phyloP scores from a whole-genome alignment of 1,140 invertebrate species.

The Brachionus paranguensis region DNA sequence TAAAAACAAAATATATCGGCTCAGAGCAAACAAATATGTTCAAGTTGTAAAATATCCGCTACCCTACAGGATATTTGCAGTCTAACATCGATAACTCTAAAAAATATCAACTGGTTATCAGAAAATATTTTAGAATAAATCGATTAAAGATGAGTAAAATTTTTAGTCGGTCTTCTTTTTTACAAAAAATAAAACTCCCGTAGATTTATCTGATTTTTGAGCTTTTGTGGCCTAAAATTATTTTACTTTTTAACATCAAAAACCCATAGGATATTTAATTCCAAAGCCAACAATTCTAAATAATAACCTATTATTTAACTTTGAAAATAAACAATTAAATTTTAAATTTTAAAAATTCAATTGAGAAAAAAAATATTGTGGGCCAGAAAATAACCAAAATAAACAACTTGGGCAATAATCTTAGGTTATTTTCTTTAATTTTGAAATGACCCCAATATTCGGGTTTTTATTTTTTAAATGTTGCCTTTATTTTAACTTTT shows the following conservation, averaged over 20 bases:
- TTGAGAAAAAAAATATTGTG: neutral
- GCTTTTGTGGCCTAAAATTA: neutral
- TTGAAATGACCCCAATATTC: neutral
- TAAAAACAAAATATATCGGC: neutral
- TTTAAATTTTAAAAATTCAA: neutral
- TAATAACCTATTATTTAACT: neutral
- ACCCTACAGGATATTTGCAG: constrained; percentile 26
- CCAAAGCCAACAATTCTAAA: neutral
- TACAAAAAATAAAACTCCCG: neutral
- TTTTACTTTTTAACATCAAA: neutral
- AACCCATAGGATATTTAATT: neutral
- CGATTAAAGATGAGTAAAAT: neutral
- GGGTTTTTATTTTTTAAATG: neutral
- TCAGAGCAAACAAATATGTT: neutral
- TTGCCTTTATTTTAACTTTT: neutral
- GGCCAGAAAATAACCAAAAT: neutral
- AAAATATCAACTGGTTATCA: constrained; percentile 21
- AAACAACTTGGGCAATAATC: neutral
- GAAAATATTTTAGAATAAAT: neutral
- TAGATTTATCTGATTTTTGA: neutral
- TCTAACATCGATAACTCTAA: neutral
- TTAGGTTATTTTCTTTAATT: neutral
- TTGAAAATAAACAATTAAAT: neutral
- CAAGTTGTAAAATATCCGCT: constrained; percentile 11
- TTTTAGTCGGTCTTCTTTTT: neutral